phyloP scores from a whole-genome alignment of 2,113 vertebrate genomes.

The Eurypyga helias region DNA sequence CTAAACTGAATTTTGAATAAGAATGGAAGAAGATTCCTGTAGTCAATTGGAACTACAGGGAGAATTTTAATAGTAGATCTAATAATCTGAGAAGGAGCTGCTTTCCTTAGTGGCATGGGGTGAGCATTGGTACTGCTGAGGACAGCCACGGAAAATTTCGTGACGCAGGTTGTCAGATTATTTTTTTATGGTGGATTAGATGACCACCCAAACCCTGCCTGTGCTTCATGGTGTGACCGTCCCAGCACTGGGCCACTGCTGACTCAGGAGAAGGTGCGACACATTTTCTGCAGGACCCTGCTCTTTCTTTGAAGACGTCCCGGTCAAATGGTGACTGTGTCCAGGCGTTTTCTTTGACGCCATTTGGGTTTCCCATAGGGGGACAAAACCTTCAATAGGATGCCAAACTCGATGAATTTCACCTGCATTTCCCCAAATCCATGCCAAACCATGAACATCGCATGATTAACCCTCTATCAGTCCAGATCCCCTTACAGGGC shows the following conservation, averaged over 20 bases:
- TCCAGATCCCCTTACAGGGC: background rate
- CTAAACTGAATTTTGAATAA: conserved; percentile 70
- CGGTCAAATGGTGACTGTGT: fast-evolving
- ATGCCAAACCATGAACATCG: background rate
- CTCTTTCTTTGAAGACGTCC: background rate
- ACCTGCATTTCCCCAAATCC: background rate
- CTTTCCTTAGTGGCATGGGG: background rate
- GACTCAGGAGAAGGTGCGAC: background rate
- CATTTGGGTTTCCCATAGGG: background rate
- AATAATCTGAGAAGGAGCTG: background rate
- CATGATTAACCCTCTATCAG: too few species aligned
- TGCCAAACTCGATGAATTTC: background rate
- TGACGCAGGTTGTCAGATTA: background rate
- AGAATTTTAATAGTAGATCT: conserved; percentile 45
- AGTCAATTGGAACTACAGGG: conserved; percentile 36
- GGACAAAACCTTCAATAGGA: background rate
- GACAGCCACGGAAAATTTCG: background rate
- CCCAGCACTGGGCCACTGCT: background rate
- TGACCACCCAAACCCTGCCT: background rate
- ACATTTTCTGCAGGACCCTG: background rate
- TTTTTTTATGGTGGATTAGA: background rate
- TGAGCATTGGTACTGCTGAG: background rate
- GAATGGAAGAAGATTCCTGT: conserved; percentile 61
- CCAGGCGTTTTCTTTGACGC: background rate
- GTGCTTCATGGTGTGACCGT: fast-evolving